phyloP scores from a whole-genome alignment of 2,113 vertebrate species.

The Aptenodytes forsteri region DNA sequence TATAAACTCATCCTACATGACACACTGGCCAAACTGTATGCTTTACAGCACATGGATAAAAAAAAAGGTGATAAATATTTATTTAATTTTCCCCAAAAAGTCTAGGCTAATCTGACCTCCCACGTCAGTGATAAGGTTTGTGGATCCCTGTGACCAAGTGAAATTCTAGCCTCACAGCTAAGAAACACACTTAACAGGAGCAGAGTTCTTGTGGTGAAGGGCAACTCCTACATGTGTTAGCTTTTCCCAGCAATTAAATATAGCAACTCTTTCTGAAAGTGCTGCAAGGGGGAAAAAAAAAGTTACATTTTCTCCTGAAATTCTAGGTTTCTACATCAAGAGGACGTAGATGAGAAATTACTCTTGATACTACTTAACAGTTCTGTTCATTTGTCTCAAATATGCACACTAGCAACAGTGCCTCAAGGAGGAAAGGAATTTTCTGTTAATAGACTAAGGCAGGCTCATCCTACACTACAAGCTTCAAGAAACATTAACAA shows the following conservation, averaged over 20 bases:
- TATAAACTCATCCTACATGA: not conserved
- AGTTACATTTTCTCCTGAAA: not conserved
- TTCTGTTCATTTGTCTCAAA: not conserved
- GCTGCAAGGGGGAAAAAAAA: not conserved
- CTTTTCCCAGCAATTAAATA: not conserved
- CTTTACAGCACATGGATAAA: not conserved
- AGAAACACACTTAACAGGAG: not conserved
- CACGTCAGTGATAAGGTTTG: not conserved
- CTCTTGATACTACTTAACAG: not conserved
- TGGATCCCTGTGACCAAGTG: not conserved
- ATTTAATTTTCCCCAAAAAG: not conserved
- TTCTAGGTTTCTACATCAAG: not conserved
- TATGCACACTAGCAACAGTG: not conserved
- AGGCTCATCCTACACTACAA: not conserved
- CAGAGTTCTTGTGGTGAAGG: not conserved
- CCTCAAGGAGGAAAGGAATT: not conserved
- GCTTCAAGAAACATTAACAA: not conserved
- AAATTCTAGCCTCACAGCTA: not conserved
- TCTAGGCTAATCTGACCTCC: not conserved
- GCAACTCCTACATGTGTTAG: not conserved
- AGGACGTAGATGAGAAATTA: not conserved
- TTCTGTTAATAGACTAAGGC: not conserved
- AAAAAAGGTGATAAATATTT: not conserved
- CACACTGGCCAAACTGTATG: not conserved
- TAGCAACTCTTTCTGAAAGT: not conserved